Evolutionary conservation across 2,797 vertebrate genomes (phyloP).

Genomic region (Rousettus madagascariensis): DNA sequence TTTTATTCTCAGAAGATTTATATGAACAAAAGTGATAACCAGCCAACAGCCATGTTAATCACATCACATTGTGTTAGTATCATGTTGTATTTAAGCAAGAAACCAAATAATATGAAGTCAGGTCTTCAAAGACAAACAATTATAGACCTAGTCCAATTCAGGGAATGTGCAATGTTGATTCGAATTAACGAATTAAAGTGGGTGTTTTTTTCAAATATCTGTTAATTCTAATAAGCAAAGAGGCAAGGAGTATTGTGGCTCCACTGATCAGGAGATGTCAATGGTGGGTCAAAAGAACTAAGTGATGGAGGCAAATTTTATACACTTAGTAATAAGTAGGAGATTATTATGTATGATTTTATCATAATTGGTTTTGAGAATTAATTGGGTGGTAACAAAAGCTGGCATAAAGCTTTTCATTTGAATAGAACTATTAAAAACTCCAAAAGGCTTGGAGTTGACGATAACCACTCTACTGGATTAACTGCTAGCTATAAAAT

Average conservation of each 20-base stretch:
- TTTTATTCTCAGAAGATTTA: constrained; percentile 35
- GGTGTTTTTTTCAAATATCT: constrained; percentile 58
- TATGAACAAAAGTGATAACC: constrained; percentile 7
- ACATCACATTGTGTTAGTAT: constrained; percentile 8
- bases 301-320: constrained; percentile 76
- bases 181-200: constrained; percentile 58
- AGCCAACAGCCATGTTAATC: constrained; percentile 31
- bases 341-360: constrained; percentile 81
- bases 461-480: constrained; percentile 80
- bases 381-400: constrained; percentile 83
- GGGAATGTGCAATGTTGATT: background rate
- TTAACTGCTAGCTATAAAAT: constrained; percentile 76
- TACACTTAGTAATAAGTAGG: constrained; percentile 74
- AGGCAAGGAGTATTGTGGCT: background rate
- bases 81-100: background rate
- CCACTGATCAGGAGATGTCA: constrained; percentile 73
- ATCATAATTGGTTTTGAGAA: constrained; percentile 85
- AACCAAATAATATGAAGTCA: background rate
- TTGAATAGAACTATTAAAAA: constrained; percentile 80
- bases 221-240: constrained; percentile 60
- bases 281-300: constrained; percentile 75
- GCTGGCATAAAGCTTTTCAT: constrained; percentile 76
- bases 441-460: constrained; percentile 60
- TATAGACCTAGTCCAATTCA: constrained; percentile 26
- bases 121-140: constrained; percentile 43